Evolutionary conservation across 35 echinoderm and acorn worm species (phyloP).

Genomic region (Ophioderma brevispina): DNA sequence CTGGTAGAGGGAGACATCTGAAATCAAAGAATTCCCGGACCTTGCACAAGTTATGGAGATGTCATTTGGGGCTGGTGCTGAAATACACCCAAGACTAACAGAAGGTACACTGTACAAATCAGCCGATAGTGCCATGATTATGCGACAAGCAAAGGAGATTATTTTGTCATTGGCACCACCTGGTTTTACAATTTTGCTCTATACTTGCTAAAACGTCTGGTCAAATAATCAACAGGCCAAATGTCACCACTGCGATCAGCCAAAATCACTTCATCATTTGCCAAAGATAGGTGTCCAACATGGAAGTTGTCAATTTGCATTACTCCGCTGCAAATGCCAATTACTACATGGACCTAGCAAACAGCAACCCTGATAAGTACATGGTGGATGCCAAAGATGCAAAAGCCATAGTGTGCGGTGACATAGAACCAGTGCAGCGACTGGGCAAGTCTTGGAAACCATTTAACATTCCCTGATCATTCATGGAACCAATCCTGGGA

Average conservation of each 20-base stretch:
- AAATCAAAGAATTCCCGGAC: too few species aligned
- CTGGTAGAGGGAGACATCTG: too few species aligned
- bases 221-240: background rate
- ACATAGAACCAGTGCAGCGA: background rate
- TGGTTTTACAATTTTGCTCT: too few species aligned
- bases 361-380: background rate
- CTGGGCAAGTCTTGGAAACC: background rate
- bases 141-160: too few species aligned
- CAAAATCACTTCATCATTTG: background rate
- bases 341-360: constrained; percentile 5
- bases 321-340: background rate
- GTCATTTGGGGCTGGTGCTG: too few species aligned
- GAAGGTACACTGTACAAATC: too few species aligned
- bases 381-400: constrained; percentile 1
- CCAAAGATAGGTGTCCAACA: background rate
- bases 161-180: too few species aligned
- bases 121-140: too few species aligned
- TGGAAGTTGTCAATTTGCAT: background rate
- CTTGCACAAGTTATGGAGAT: too few species aligned
- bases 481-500: background rate
- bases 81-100: too few species aligned
- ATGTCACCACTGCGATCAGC: background rate
- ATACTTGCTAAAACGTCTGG: background rate
- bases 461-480: background rate
- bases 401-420: background rate